Evolutionary conservation across 2,113 vertebrate genomes (phyloP).

Genomic region (Macroglossus sobrinus): DNA sequence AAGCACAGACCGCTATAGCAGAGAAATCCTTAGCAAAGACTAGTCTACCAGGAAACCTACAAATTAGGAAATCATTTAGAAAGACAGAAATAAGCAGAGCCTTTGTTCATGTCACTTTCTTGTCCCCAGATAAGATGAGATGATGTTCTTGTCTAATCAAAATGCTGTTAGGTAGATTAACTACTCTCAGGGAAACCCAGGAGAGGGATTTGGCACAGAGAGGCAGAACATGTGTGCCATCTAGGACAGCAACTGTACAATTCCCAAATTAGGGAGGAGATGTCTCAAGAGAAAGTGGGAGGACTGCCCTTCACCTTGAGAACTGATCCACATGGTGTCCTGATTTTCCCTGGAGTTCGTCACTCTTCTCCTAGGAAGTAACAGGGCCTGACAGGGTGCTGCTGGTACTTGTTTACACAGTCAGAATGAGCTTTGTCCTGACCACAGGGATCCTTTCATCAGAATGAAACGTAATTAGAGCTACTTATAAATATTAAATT

Average conservation of each 20-base stretch:
- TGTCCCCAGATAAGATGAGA: conserved; percentile 6
- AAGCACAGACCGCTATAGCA: neutral
- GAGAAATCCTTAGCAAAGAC: neutral
- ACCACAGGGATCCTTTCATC: neutral
- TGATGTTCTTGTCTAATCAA: conserved; percentile 31
- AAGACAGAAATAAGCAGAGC: neutral
- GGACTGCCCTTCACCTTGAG: neutral
- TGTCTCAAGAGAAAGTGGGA: neutral
- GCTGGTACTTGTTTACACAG: neutral
- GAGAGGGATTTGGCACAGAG: conserved; percentile 31
- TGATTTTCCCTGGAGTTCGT: neutral
- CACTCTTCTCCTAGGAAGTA: neutral
- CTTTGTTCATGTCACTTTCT: conserved; percentile 5
- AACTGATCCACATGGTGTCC: neutral
- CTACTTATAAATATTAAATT: neutral
- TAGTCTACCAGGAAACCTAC: no score
- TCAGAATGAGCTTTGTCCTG: neutral
- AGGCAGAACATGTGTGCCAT: neutral
- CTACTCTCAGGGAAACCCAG: neutral
- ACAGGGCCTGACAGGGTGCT: neutral
- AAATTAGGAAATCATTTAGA: neutral
- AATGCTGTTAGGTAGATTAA: conserved; percentile 43
- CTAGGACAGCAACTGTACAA: neutral
- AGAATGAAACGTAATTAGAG: neutral
- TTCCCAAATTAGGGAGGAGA: neutral